phyloP scores from a whole-genome alignment of 2,113 vertebrate genomes.

The Mastomys natalensis region DNA sequence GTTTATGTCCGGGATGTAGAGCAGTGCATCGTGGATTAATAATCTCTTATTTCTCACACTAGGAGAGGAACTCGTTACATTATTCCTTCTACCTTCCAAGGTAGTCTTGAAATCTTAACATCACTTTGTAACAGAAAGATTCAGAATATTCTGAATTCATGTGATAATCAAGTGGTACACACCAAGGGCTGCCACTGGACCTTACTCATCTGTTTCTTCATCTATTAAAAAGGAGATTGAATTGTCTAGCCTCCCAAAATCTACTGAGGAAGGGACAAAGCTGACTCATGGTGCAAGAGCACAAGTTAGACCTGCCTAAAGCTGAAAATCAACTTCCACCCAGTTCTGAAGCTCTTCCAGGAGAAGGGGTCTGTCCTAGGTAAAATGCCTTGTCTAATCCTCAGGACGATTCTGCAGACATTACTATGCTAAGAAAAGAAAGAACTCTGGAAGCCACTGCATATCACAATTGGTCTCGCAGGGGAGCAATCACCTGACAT shows the following conservation, averaged over 20 bases:
- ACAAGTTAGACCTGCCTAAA: background rate
- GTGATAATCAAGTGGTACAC: background rate
- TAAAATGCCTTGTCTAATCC: background rate
- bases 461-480: fast-evolving
- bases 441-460: background rate
- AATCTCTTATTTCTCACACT: background rate
- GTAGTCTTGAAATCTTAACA: background rate
- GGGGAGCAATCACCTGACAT: fast-evolving
- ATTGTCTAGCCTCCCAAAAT: background rate
- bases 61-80: background rate
- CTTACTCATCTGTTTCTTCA: background rate
- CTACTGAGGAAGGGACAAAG: background rate
- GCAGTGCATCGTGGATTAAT: background rate
- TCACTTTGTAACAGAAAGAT: background rate
- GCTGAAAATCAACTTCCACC: background rate
- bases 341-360: background rate
- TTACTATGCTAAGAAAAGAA: background rate
- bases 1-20: background rate
- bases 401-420: background rate
- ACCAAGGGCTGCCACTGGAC: background rate
- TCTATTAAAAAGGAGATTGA: background rate
- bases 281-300: background rate
- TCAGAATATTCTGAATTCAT: background rate
- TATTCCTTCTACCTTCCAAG: background rate
- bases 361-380: background rate